Evolutionary conservation across 1,140 invertebrate genomes (phyloP), one percentile per base, ranked within the genome.

Genomic region (Cyclargus thomasi): DNA sequence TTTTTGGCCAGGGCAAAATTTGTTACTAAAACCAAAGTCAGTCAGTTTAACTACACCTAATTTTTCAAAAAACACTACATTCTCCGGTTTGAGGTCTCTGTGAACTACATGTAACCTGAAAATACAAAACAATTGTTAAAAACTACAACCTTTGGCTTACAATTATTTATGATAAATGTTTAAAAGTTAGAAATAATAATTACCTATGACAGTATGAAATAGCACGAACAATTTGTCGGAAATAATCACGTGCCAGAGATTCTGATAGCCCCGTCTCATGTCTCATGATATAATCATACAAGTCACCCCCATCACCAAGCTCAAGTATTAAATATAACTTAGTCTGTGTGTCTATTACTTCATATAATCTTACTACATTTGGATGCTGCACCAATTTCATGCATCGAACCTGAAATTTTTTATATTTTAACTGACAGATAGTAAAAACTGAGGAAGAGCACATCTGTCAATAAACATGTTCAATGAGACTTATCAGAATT

Each of bases 371-470:
- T 16, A 99, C 98, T 21, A 99, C 98, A 92, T 99, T 98, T 39
- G 96, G 98, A 92, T 99, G 99, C 86, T 99, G 98, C 14, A 99
- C 98, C 76, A 99, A 91, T 91, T 99, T 99, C 98, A 99, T 99
- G 84, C 98, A 99, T 72, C 97, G 92, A 68, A 99, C 95, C 94
- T 97, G 93, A 62, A 84, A 80, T 17, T 20, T 47, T 47, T 16
- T 14, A 14, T 47, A 47, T 47, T 8, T 47, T 4, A 8, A 47
- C 0, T 8, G 21, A 20, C 7, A 20, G 18, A 53, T 14, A 55
- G 8, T 16, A 17, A 55, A 55, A 55, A 55, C 1, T 17, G n/a
- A n/a, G n/a, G n/a, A n/a, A n/a, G n/a, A n/a, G n/a, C n/a, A n/a
- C n/a, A n/a, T n/a, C n/a, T n/a, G n/a, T n/a, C n/a, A n/a, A n/a